Base-by-base conservation (phyloP, 2,797 vertebrate genomes). In the Dendrocincla fuliginosa region DNA sequence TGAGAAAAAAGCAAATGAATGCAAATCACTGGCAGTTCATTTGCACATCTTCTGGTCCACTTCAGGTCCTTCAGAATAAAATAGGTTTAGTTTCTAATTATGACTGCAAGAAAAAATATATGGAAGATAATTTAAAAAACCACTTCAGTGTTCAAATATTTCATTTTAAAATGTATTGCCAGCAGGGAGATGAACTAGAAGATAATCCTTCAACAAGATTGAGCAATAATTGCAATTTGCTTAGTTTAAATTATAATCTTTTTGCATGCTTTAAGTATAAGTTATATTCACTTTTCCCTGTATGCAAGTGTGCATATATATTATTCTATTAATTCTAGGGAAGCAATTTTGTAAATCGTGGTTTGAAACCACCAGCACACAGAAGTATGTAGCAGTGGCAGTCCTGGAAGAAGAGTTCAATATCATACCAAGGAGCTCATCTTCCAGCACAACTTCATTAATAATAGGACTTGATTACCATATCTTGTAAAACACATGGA, bases 211-310 rank as follows among this genome's bases (percentile, higher is more conserved):
- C 95, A 93, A 81, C 69, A 84, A 93, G 87, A 95, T 93, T 93
- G 92, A 92, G 95, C 87, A 96, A 93, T 96, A 96, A 96, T 97
- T 96, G 92, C 92, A 93, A 93, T 96, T 95, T 96, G 76, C 92
- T 96, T 95, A 89, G 90, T 96, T 95, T 92, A 91, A 96, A 96
- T 96, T 96, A 93, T 89, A 91, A 95, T 93, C 90, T 84, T 94
- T 89, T 93, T 94, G 89, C 92, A 91, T 96, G 69, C 84, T 95
- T 94, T 95, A 89, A 92, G 78, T 86, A 71, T 91, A 95, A 92
- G 93, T 93, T 25, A 84, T 88, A 90, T 35, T 96, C 84, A 68
- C 64, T 87, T 90, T 92, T 77, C 73, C 82, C 81, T 93, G 75
- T 69, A 76, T 91, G 63, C 55, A 83, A 91, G 76, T 83, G 30